Conservation (phyloP, 2,797 vertebrate genomes). For the Melopsittacus undulatus region DNA sequence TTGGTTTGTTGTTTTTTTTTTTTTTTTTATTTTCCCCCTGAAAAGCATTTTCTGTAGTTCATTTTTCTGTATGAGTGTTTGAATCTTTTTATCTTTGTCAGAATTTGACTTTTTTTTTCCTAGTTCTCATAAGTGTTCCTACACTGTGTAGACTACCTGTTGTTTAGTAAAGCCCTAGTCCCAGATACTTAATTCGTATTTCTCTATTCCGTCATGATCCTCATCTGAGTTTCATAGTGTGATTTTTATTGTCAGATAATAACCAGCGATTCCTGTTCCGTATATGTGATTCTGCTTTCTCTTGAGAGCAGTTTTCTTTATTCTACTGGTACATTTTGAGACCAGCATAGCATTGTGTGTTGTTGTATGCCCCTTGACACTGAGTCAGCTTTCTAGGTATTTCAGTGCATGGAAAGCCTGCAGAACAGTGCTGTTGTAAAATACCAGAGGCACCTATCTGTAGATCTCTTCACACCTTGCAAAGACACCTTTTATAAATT, state of each 20-base stretch:
- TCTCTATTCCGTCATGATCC: not conserved
- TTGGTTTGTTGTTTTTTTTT: not conserved
- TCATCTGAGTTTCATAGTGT: not conserved
- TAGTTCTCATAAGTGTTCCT: not conserved
- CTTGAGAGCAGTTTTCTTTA: not conserved
- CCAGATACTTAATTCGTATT: not conserved
- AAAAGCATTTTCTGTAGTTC: not conserved
- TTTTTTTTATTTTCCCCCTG: not conserved
- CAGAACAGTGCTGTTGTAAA: not conserved
- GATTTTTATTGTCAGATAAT: not conserved
- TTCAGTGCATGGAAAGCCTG: not conserved
- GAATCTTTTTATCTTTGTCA: not conserved
- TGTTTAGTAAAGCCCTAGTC: not conserved
- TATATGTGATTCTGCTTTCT: not conserved
- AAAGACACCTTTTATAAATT: not conserved
- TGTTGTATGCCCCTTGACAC: not conserved
- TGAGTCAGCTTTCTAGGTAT: not conserved
- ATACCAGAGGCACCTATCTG: not conserved
- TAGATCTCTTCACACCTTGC: not conserved
- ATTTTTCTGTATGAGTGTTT: not conserved
- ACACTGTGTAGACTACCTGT: not conserved
- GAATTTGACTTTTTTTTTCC: not conserved
- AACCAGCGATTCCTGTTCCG: not conserved
- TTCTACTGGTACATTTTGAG: not conserved
- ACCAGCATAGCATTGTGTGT: not conserved